Percentiles rank a stretch among this genome's conserved stretches.
phyloP scores from a whole-genome alignment of 2,797 vertebrate genomes.

The Premnoplex brunnescens region DNA sequence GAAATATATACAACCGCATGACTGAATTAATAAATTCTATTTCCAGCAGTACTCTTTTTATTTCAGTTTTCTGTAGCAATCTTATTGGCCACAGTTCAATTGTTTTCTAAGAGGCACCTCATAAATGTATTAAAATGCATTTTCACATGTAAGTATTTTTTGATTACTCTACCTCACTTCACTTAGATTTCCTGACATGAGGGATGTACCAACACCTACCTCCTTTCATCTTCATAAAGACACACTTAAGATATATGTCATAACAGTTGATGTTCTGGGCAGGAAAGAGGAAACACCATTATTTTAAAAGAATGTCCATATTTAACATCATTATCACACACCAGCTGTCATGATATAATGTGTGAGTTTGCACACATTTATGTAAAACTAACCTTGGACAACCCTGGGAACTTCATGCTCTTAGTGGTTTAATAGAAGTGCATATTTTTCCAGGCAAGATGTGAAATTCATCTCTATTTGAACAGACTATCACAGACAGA shows the following conservation, averaged over 20 bases:
- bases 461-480: neutral
- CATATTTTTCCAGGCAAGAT: neutral
- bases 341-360: conserved; percentile 24
- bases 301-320: conserved; percentile 46
- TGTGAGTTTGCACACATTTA: neutral
- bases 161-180: conserved; percentile 38
- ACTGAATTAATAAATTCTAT: neutral
- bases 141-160: neutral
- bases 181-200: conserved; percentile 35
- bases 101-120: neutral
- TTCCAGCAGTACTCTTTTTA: neutral
- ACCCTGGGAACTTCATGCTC: neutral
- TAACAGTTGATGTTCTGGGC: conserved; percentile 16
- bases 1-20: neutral
- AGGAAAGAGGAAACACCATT: conserved; percentile 41
- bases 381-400: conserved; percentile 37
- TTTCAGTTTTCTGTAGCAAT: neutral
- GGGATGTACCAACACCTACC: conserved; percentile 31
- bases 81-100: neutral
- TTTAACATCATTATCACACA: conserved; percentile 54
- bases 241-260: conserved; percentile 39
- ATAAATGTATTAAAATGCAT: neutral
- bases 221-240: conserved; percentile 51
- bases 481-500: neutral
- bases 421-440: neutral